These are phyloP conservation scores for Lamproptera curius DNA, from an alignment of 2,888 invertebrate species.

Conservation along the genomic window DNA sequence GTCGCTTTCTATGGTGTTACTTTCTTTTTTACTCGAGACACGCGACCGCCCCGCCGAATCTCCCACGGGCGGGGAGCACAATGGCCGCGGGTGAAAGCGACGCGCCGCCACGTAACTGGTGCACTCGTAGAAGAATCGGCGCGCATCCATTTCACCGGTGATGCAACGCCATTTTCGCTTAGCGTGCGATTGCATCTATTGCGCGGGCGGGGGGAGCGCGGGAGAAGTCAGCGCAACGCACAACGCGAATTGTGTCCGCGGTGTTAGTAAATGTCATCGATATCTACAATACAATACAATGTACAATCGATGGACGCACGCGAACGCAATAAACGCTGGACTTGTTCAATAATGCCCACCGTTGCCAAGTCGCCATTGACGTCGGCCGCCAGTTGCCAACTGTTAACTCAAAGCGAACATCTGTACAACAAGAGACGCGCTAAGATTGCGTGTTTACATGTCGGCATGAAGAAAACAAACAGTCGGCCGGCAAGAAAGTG, in stretches of 20 bases:
- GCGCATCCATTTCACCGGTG: slow-evolving; percentile 75
- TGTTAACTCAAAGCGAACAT: too few relatives aligned
- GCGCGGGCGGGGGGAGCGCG: slow-evolving; percentile 71
- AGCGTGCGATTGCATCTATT: slow-evolving; percentile 75
- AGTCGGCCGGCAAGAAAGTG: slow-evolving; percentile 9
- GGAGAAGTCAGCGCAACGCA: slow-evolving; percentile 69
- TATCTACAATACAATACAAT: too few relatives aligned
- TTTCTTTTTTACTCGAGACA: slow-evolving; percentile 65
- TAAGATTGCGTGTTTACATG: too few relatives aligned
- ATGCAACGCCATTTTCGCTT: slow-evolving; percentile 64
- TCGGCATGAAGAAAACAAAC: not conserved
- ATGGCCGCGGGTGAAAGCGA: slow-evolving; percentile 64
- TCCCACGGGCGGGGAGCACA: slow-evolving; percentile 51
- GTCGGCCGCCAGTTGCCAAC: too few relatives aligned
- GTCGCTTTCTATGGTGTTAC: slow-evolving; percentile 72
- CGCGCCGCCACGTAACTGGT: slow-evolving; percentile 53
- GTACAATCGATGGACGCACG: slow-evolving; percentile 23
- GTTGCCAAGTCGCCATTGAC: slow-evolving; percentile 10
- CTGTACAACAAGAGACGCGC: too few relatives aligned
- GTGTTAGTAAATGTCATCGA: slow-evolving; percentile 68
- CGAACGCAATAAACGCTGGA: slow-evolving; percentile 24
- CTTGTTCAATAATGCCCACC: slow-evolving; percentile 19
- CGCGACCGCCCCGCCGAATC: slow-evolving; percentile 32
- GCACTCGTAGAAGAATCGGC: slow-evolving; percentile 66
- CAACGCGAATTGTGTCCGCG: slow-evolving; percentile 64